Percentiles rank a stretch among this genome's conserved stretches.
Conservation (phyloP, 2,888 invertebrate genomes). For the Drosophila rellima region DNA sequence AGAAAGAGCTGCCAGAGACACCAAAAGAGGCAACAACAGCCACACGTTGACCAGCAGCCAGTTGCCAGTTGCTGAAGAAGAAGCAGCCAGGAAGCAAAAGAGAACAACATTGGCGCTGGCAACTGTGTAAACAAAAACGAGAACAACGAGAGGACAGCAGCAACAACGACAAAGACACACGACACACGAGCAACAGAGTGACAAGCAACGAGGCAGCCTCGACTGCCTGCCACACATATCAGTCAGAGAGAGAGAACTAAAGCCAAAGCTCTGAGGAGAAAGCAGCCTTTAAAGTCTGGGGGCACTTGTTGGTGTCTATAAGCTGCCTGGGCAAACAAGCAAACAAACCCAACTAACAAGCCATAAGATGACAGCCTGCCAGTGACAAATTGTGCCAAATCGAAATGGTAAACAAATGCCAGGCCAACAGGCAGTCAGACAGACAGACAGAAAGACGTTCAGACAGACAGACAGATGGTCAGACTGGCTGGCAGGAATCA, state of each 20-base stretch:
- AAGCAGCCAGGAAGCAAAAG: constrained; percentile 45
- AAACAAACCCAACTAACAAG: constrained; percentile 81
- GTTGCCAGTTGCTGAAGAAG: constrained; percentile 20
- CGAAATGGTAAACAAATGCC: constrained; percentile 81
- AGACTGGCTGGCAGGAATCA: constrained; percentile 5
- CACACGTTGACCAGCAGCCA: constrained; percentile 69
- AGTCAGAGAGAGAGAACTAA: constrained; percentile 49
- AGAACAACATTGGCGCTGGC: constrained; percentile 51
- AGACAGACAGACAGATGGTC: not conserved
- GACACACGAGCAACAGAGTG: constrained; percentile 19
- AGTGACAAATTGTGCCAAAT: constrained; percentile 81
- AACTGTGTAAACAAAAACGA: constrained; percentile 75
- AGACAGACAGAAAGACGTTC: not conserved
- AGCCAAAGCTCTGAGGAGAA: constrained; percentile 26
- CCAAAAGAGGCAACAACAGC: constrained; percentile 33
- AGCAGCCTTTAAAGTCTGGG: constrained; percentile 65
- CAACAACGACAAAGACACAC: constrained; percentile 11
- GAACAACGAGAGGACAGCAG: constrained; percentile 38
- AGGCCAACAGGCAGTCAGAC: too few relatives aligned
- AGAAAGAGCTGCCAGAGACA: constrained; percentile 13
- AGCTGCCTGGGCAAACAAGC: constrained; percentile 79
- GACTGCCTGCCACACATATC: constrained; percentile 71
- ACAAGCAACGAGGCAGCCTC: constrained; percentile 34
- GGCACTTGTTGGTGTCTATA: constrained; percentile 81
- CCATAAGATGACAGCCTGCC: constrained; percentile 81